Evolutionary conservation across 2,797 vertebrate genomes (phyloP).

Genomic region (Nannoperca australis): DNA sequence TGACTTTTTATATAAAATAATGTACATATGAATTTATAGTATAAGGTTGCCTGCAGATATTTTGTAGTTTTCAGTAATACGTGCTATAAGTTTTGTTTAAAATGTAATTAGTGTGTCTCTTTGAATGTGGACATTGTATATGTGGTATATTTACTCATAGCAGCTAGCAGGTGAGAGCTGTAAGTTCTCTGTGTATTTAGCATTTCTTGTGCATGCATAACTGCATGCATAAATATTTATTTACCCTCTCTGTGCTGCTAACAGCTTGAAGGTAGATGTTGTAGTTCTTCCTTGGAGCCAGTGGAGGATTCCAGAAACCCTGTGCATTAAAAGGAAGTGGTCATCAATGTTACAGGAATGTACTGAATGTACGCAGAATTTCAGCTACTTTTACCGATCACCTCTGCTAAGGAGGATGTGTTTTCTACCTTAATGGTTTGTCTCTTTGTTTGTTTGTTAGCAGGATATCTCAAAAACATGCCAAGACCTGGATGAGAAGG

Average conservation of each 20-base stretch:
- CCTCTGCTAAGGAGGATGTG: neutral
- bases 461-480: neutral
- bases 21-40: neutral
- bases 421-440: neutral
- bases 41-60: neutral
- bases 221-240: slow-evolving; percentile 23
- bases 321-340: slow-evolving; percentile 40
- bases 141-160: slow-evolving; percentile 4
- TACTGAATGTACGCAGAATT: neutral
- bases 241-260: slow-evolving; percentile 98
- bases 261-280: slow-evolving; percentile 99
- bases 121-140: slow-evolving; percentile 4
- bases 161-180: slow-evolving; percentile 17
- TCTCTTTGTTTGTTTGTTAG: neutral
- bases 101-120: slow-evolving; percentile 3
- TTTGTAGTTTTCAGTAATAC: neutral
- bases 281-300: slow-evolving; percentile 97
- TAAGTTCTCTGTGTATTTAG: slow-evolving; percentile 14
- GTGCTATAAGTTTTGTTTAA: neutral
- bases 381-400: neutral
- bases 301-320: slow-evolving; percentile 96
- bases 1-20: neutral
- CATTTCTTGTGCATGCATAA: slow-evolving; percentile 16
- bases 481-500: neutral
- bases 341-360: slow-evolving; percentile 10